Evolutionary conservation across 2,888 invertebrate genomes (phyloP), one percentile per base, ranked within the genome.

Genomic region (Shargacucullia verbasci): DNA sequence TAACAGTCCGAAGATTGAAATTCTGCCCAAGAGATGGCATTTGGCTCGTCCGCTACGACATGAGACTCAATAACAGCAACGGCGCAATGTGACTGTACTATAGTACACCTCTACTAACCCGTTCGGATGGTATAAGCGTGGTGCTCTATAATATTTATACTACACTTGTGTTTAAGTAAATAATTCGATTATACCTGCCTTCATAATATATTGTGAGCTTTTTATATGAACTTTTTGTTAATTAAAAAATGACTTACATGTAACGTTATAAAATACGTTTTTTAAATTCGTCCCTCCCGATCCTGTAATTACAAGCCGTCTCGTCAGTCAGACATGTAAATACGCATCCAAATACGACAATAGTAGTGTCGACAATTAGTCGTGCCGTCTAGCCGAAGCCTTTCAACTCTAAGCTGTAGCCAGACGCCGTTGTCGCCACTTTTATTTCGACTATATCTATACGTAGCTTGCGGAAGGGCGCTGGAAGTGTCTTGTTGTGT

Each of bases 381-480:
- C 81, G 77, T 68, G 77, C 73, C 80, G 91, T 89, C 91, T 87
- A 89, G 89, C 89, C 90, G 91, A 92, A 92, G 91, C 91, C 92
- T 77, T 84, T 85, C 84, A 86, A 82, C 78, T 76, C 77, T 92
- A 92, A 92, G 91, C 92, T 84, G 78, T 77, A 76, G 87, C 86
- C 90, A 90, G 92, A 90, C 91, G 85, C 79, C 83, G 78, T 79
- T 78, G 81, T 71, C 82, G 83, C 80, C 88, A 85, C 86, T 91
- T 91, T 91, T 88, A 90, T 90, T 89, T 89, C 84, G 85, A 82
- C 83, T 87, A 70, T 83, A 80, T 73, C 75, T 83, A 80, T 74
- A 72, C 70, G 45, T 54, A 61, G 33, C 35, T 13, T 1, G 37
- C 63, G 68, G 50, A 53, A 57, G 43, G 35, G 46, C 35, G 25